Evolutionary conservation across 2,797 vertebrate genomes (phyloP).

Genomic region (Epinephelus malabaricus): DNA sequence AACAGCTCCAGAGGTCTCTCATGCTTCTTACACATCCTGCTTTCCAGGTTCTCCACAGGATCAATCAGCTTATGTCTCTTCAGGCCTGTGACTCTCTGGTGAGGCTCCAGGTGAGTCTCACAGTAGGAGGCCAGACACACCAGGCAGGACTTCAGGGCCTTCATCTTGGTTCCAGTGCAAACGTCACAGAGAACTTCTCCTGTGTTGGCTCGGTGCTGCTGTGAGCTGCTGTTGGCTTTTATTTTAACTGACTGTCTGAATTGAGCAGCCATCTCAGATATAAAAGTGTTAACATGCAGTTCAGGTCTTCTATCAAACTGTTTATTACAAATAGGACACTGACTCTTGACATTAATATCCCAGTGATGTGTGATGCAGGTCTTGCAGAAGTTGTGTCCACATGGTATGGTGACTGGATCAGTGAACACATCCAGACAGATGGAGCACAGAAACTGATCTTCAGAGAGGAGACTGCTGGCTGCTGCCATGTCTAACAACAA

Average conservation of each 20-base stretch:
- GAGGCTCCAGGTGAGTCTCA: slow-evolving; percentile 2
- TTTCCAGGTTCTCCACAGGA: slow-evolving; percentile 2
- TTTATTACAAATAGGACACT: slow-evolving; percentile 12
- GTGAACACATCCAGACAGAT: slow-evolving; percentile 20
- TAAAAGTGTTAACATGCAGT: background rate
- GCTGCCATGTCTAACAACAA: background rate
- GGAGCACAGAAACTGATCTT: slow-evolving; percentile 13
- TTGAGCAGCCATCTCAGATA: slow-evolving; percentile 5
- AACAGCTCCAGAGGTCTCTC: background rate
- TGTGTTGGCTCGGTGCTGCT: background rate
- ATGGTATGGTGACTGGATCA: slow-evolving; percentile 16
- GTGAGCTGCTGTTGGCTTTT: background rate
- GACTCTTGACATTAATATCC: background rate
- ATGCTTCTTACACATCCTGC: background rate
- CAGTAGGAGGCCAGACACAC: slow-evolving; percentile 5
- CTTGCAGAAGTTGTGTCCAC: slow-evolving; percentile 19
- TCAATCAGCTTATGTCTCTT: slow-evolving; percentile 2
- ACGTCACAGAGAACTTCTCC: slow-evolving; percentile 9
- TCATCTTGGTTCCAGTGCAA: background rate
- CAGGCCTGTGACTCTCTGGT: background rate
- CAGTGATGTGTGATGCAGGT: slow-evolving; percentile 7
- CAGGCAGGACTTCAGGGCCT: slow-evolving; percentile 9
- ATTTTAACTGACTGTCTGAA: background rate
- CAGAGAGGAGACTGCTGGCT: slow-evolving; percentile 2
- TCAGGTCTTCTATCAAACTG: background rate